Conservation (phyloP, 2,888 invertebrate species). For the Ischnura elegans region DNA sequence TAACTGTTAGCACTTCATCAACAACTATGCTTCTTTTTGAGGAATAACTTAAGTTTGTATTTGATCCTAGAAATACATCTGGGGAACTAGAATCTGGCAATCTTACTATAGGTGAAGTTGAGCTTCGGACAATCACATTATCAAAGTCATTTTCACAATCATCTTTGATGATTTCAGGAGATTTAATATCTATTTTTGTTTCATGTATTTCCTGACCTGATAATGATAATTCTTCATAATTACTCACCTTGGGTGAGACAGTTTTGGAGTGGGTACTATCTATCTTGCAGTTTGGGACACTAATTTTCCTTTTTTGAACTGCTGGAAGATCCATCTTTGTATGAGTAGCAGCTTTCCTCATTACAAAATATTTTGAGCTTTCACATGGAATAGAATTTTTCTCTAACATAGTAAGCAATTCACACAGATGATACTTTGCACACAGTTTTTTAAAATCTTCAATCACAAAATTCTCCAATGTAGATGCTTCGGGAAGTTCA, state of each 20-base stretch:
- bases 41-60: background rate
- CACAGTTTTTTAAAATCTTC: constrained; percentile 74
- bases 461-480: constrained; percentile 71
- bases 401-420: constrained; percentile 70
- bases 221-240: background rate
- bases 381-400: background rate
- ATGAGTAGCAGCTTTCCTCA: background rate
- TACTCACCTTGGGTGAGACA: background rate
- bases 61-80: constrained; percentile 27
- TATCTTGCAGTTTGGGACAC: background rate
- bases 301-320: background rate
- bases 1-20: background rate
- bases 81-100: background rate
- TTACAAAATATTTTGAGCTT: background rate
- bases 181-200: background rate
- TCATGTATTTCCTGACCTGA: background rate
- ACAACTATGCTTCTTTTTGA: constrained; percentile 19
- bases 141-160: background rate
- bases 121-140: background rate
- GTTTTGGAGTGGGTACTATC: background rate
- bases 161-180: background rate
- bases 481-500: constrained; percentile 73
- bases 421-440: constrained; percentile 74
- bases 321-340: background rate
- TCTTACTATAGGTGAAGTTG: background rate